Evolutionary conservation across 2,888 invertebrate species (phyloP), one percentile per base, ranked within the genome.

Genomic region (Caradrina clavipalpis): DNA sequence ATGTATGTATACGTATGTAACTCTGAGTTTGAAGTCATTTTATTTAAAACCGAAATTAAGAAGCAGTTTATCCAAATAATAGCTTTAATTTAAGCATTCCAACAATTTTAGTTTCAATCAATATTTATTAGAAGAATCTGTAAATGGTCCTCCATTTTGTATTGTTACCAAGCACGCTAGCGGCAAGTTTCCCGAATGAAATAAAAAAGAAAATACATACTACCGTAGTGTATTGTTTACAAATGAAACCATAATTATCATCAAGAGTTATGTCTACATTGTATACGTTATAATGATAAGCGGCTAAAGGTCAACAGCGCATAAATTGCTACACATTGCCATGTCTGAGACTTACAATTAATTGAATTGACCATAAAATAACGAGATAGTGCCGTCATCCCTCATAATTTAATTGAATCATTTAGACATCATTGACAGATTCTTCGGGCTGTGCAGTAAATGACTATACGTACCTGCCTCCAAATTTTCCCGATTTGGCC

Each of bases 311-410:
- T 61, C 57, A 77, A 76, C 10, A 17, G 26, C 1, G 10, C 21
- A 57, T 78, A 55, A 61, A 55, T 66, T 58, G 53, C 26, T 39
- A 66, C 57, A 54, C 56, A 76, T 58, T 76, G 53, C n/a, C 39
- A 54, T 53, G 47, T 57, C 59, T 53, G 11, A 31, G 45, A 49
- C 21, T 22, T 21, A 39, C 49, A 60, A 71, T 42, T 70, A 53
- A 74, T 59, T 78, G 21, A 50, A 51, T 73, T 19, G 53, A 11
- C 15, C 19, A 54, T 78, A 61, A 65, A 65, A n/a, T 45, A 31
- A 21, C 15, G 15, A 17, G 31, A 55, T 42, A 49, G 13, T 22
- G 49, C 53, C 61, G 45, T 64, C 31, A 42, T 22, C 42, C 2
- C 54, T 54, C 74, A 39, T 42, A 7, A n/a, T 19, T 49, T 42